Percentiles rank a stretch among this genome's conserved stretches.
Evolutionary conservation across 2,888 invertebrate genomes (phyloP).

Genomic region (Criorhina ranunculi): DNA sequence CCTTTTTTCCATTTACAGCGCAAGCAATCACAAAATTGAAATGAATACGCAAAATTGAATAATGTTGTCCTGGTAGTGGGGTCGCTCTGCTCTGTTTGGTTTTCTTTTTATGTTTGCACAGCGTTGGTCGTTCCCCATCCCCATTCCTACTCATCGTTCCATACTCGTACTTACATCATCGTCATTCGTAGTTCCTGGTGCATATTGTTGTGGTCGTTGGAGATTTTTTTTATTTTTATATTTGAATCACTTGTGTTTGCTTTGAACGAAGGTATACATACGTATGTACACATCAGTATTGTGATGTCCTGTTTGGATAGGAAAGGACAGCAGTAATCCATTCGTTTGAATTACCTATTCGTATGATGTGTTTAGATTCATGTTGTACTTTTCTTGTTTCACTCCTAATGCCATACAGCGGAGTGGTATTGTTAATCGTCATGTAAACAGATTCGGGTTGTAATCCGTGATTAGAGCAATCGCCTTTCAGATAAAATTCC

Average conservation of each 20-base stretch:
- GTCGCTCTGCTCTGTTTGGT: slow-evolving; percentile 21
- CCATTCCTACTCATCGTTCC: slow-evolving; percentile 4
- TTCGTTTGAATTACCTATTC: slow-evolving; percentile 47
- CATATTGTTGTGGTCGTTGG: slow-evolving; percentile 18
- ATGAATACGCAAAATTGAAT: slow-evolving; percentile 73
- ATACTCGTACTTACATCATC: slow-evolving; percentile 32
- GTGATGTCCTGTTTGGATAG: not conserved
- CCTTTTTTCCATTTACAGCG: slow-evolving; percentile 56
- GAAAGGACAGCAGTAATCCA: slow-evolving; percentile 42
- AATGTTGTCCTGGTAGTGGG: slow-evolving; percentile 26
- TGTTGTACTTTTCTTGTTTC: not conserved
- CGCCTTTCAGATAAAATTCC: slow-evolving; percentile 3
- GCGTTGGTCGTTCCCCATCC: not conserved
- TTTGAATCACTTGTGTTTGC: slow-evolving; percentile 7
- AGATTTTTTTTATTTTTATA: not conserved
- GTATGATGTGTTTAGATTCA: slow-evolving; percentile 5
- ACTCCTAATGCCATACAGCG: slow-evolving; percentile 1
- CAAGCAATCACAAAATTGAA: slow-evolving; percentile 67
- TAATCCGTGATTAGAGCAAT: slow-evolving; percentile 14
- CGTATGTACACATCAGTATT: not conserved
- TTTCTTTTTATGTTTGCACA: slow-evolving; percentile 27
- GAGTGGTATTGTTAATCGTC: not conserved
- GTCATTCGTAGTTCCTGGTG: slow-evolving; percentile 17
- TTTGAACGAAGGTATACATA: slow-evolving; percentile 5
- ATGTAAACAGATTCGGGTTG: slow-evolving; percentile 29